phyloP scores from a whole-genome alignment of 1,140 invertebrate genomes.

The Rhysida immarginata region DNA sequence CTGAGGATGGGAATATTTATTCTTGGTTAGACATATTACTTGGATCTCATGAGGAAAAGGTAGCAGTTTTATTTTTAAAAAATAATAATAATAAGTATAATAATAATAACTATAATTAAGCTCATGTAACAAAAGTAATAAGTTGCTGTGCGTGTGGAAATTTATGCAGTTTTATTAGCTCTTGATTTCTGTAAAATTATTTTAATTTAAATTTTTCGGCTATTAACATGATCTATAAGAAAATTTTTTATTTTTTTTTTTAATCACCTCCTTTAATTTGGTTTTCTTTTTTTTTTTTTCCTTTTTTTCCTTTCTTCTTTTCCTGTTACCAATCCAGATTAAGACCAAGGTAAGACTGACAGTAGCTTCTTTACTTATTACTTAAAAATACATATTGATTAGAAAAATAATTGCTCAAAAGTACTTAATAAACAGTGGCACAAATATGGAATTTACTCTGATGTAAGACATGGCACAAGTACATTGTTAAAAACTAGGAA shows the following conservation, averaged over 20 bases:
- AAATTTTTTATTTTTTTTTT: too few species aligned
- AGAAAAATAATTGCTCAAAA: neutral
- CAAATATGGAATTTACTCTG: too few species aligned
- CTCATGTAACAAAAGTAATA: too few species aligned
- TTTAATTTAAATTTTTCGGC: conserved; percentile 13
- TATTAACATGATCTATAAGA: too few species aligned
- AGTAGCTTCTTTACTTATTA: neutral
- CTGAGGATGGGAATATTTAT: conserved; percentile 78
- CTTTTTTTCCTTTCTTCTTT: conserved; percentile 1
- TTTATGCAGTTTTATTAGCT: conserved; percentile 11
- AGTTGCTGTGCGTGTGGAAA: too few species aligned
- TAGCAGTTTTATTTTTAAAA: too few species aligned
- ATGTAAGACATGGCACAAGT: neutral
- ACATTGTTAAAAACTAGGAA: neutral
- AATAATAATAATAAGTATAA: too few species aligned
- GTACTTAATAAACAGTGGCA: neutral
- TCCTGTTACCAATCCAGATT: neutral
- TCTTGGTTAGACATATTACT: conserved; percentile 83
- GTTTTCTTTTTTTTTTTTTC: conserved; percentile 8
- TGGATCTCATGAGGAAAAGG: conserved; percentile 70
- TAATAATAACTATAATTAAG: too few species aligned
- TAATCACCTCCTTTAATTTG: too few species aligned
- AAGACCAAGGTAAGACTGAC: neutral
- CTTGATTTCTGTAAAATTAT: neutral
- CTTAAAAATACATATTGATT: neutral